Evolutionary conservation across 2,888 invertebrate species (phyloP).

Genomic region (Agrochola macilenta): DNA sequence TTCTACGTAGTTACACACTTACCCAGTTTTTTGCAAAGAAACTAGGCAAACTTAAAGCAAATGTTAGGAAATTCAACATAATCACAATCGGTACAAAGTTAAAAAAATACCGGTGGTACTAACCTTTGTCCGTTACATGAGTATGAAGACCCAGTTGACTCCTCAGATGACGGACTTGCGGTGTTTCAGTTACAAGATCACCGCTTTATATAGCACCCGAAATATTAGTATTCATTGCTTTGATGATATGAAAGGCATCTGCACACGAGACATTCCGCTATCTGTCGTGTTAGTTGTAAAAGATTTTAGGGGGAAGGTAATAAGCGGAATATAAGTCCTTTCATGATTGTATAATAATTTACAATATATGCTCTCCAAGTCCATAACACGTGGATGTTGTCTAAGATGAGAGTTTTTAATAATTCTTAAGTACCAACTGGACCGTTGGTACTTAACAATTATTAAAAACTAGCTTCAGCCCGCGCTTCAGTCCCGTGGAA

Average conservation of each 20-base stretch:
- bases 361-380: conserved; percentile 97
- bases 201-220: conserved; percentile 9
- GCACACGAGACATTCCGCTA: conserved; percentile 3
- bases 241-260: conserved; percentile 9
- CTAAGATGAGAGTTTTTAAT: no score
- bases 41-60: neutral
- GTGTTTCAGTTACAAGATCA: neutral
- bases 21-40: neutral
- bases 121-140: conserved; percentile 16
- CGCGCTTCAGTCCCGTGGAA: no score
- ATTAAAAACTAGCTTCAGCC: no score
- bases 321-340: conserved; percentile 95
- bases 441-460: no score
- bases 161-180: neutral
- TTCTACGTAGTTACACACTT: neutral
- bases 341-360: conserved; percentile 96
- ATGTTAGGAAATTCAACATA: neutral
- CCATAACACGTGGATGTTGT: conserved; percentile 97
- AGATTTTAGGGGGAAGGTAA: conserved; percentile 72
- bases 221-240: neutral
- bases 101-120: conserved; percentile 1
- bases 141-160: neutral
- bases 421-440: no score
- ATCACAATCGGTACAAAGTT: no score
- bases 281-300: neutral